Evolutionary conservation across 2,797 vertebrate species (phyloP).

Genomic region (Decapterus maruadsi): DNA sequence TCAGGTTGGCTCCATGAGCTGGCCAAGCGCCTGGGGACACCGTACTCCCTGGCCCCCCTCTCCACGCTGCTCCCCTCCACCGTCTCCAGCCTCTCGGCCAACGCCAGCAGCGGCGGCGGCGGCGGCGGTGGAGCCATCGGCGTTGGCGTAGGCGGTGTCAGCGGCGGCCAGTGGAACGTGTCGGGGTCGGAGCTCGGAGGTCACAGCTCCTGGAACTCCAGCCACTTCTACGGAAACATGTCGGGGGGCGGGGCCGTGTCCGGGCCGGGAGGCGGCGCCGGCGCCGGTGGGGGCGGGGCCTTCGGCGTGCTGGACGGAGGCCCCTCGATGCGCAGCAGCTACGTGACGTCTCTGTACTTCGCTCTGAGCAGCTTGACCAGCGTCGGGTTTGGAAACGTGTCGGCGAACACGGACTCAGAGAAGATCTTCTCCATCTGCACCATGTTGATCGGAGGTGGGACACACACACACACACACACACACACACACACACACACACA

Average conservation of each 20-base stretch:
- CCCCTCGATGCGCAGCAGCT: constrained; percentile 90
- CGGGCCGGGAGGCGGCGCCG: constrained; percentile 15
- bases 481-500: too few species aligned
- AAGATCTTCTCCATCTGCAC: constrained; percentile 96
- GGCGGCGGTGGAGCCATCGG: too few species aligned
- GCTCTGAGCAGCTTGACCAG: constrained; percentile 94
- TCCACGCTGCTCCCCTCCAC: constrained; percentile 49
- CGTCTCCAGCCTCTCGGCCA: constrained; percentile 48
- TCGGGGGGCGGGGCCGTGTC: constrained; percentile 36
- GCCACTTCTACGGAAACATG: constrained; percentile 75
- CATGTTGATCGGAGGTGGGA: constrained; percentile 91
- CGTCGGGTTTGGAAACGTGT: constrained; percentile 94
- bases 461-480: too few species aligned
- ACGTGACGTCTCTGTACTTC: constrained; percentile 94
- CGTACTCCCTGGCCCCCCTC: constrained; percentile 81
- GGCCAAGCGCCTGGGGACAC: constrained; percentile 88
- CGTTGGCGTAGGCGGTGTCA: not conserved
- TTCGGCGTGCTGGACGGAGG: constrained; percentile 78
- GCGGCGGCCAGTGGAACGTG: constrained; percentile 71
- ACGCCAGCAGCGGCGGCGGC: constrained; percentile 35
- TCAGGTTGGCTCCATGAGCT: constrained; percentile 91
- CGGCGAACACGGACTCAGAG: constrained; percentile 92
- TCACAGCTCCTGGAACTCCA: constrained; percentile 77
- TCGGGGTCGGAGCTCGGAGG: constrained; percentile 59
- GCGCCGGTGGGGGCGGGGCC: constrained; percentile 2